Conservation (phyloP, 2,797 vertebrate genomes). For the Amblyraja radiata region DNA sequence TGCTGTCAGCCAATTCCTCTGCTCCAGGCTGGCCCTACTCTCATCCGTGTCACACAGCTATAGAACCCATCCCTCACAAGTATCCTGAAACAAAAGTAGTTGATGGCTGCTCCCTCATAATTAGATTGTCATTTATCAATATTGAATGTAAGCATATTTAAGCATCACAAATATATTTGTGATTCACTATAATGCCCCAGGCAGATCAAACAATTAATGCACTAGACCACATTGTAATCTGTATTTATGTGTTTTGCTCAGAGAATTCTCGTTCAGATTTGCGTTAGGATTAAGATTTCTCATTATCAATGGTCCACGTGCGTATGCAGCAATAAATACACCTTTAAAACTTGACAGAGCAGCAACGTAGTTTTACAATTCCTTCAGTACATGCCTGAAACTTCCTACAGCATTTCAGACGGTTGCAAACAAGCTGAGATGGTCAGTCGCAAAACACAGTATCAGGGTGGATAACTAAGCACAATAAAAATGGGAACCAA, state of each 20-base stretch:
- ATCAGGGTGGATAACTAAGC: too few species aligned
- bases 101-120: neutral
- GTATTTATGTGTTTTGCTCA: neutral
- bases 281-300: neutral
- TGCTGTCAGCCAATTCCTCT: conserved; percentile 5
- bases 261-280: neutral
- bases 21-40: neutral
- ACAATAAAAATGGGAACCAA: too few species aligned
- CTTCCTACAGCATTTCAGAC: too few species aligned
- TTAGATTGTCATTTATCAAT: conserved; percentile 21
- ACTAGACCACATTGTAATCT: neutral
- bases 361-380: too few species aligned
- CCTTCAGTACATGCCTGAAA: too few species aligned
- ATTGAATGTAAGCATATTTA: conserved; percentile 16
- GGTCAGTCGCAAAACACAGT: too few species aligned
- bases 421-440: too few species aligned
- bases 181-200: neutral
- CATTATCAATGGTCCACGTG: neutral
- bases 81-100: neutral
- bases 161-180: conserved; percentile 9
- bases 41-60: neutral
- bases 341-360: neutral
- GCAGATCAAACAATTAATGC: neutral
- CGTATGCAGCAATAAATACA: neutral
- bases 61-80: neutral